These are phyloP conservation scores for Podarcis muralis DNA, from an alignment of 2,113 vertebrate species.

Conservation along the genomic window DNA sequence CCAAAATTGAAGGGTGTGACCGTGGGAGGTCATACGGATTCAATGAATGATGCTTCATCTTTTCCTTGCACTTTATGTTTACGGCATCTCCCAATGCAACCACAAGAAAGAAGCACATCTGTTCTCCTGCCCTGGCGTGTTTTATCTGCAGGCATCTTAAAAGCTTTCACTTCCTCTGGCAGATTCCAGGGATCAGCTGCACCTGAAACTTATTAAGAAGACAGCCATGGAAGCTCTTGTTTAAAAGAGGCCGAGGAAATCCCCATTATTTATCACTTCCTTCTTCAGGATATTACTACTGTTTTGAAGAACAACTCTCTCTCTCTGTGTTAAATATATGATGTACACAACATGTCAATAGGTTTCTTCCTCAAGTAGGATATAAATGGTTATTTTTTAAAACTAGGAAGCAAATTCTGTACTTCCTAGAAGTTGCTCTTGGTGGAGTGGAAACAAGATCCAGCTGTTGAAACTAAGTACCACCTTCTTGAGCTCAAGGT, in stretches of 20 bases:
- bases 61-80: conserved; percentile 1
- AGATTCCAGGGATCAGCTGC: conserved; percentile 36
- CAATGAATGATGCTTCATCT: not conserved
- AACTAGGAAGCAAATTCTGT: not conserved
- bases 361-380: not conserved
- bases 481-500: not conserved
- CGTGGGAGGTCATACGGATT: not conserved
- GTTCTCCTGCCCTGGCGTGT: conserved; percentile 28
- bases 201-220: conserved; percentile 54
- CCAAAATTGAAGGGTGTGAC: not conserved
- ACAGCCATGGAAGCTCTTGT: conserved; percentile 36
- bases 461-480: not conserved
- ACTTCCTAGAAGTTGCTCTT: not conserved
- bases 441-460: not conserved
- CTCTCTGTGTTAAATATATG: not conserved
- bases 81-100: not conserved
- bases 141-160: conserved; percentile 30
- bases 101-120: conserved; percentile 41
- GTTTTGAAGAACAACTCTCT: not conserved
- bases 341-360: not conserved
- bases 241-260: conserved; percentile 40
- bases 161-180: conserved; percentile 48
- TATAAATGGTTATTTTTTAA: not conserved
- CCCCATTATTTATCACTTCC: conserved; percentile 47
- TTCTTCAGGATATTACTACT: conserved; percentile 40